Base-by-base conservation (phyloP, 2,113 vertebrate genomes). In the Uria lomvia region DNA sequence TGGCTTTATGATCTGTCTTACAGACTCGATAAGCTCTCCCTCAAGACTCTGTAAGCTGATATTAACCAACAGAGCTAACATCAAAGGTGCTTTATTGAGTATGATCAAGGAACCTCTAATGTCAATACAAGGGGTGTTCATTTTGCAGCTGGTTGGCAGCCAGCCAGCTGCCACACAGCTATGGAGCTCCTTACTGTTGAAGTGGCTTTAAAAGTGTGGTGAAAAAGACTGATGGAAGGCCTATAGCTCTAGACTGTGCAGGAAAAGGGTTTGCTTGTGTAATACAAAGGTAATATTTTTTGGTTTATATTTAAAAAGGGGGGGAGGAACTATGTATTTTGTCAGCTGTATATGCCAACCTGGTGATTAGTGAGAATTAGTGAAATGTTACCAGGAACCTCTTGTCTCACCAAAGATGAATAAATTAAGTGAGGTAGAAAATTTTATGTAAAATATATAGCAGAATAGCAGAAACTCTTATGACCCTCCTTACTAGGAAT, bases 131-230 rank as follows among this genome's bases (percentile, higher is more conserved):
- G 88, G 65, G 59, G 71, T 0, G 11, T 88, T 90, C 67, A 2
- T 94, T 97, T 89, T 90, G 88, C 92, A 97, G 93, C 83, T 96
- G 92, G 67, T 68, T 96, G 97, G 94, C 93, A 94, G 92, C 52
- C 67, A 88, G 80, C 92, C 95, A 94, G 74, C 47, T 87, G 66
- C 91, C 16, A 21, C 20, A 49, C 62, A 74, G 71, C 88, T 96
- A 66, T 63, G 86, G 66, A 79, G 42, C 55, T 91, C 88, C 93
- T 92, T 81, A 40, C 76, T 22, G 70, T n/a, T 70, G 77, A 92
- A 94, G 76, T 90, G 92, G 26, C 77, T 92, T 89, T 96, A 62
- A 86, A 96, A 94, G 56, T 72, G 60, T 63, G 68, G 34, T 73
- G 85, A 86, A 86, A 95, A 96, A 89, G 75, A 85, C 84, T 85